Evolutionary conservation across 2,113 vertebrate genomes (phyloP).

Genomic region (Nanorana parkeri): DNA sequence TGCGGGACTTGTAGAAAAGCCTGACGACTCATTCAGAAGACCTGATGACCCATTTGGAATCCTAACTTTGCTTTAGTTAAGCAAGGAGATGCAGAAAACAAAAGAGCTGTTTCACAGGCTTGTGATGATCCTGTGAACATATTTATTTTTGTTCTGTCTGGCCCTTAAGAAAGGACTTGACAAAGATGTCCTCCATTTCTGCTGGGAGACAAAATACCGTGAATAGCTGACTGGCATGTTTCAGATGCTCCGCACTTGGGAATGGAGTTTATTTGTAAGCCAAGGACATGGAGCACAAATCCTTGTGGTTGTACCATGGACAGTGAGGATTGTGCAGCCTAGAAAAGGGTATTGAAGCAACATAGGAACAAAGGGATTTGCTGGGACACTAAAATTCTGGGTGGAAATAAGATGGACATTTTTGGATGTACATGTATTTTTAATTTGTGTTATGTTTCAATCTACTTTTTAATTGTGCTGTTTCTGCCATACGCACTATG

Average conservation of each 20-base stretch:
- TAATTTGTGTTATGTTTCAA: constrained; percentile 23
- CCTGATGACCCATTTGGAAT: constrained; percentile 70
- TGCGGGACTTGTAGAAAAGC: constrained; percentile 89
- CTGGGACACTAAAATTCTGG: constrained; percentile 20
- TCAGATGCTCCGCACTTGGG: background rate
- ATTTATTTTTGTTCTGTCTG: constrained; percentile 54
- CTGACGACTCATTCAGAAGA: constrained; percentile 69
- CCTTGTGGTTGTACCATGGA: constrained; percentile 11
- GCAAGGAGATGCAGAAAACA: constrained; percentile 28
- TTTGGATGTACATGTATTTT: constrained; percentile 54
- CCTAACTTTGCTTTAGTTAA: constrained; percentile 11
- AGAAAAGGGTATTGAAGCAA: constrained; percentile 15
- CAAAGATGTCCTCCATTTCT: constrained; percentile 62
- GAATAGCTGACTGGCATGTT: constrained; percentile 32
- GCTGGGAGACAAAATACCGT: constrained; percentile 62
- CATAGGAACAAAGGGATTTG: constrained; percentile 47
- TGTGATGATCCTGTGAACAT: constrained; percentile 42
- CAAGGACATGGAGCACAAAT: constrained; percentile 8
- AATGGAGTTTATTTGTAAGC: background rate
- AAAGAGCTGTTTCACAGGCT: constrained; percentile 22
- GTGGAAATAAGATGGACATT: constrained; percentile 18
- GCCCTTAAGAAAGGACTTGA: constrained; percentile 59
- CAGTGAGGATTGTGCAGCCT: background rate
- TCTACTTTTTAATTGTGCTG: constrained; percentile 29
- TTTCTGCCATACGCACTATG: constrained; percentile 17